Base-by-base conservation (phyloP, 2,797 vertebrate genomes). In the Psittacula derbiana region DNA sequence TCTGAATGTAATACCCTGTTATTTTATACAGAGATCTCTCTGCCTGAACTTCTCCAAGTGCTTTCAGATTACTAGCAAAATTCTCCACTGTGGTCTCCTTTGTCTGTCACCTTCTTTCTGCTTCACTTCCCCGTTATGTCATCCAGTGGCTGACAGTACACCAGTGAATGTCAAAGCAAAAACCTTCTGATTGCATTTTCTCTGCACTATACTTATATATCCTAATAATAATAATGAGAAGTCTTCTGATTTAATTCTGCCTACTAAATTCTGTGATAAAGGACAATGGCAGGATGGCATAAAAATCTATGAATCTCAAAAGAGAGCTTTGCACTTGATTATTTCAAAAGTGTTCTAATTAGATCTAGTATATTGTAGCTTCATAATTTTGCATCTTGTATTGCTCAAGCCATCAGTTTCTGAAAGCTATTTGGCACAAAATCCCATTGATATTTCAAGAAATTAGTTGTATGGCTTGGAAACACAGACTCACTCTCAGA, bases 401-500 rank as follows among this genome's bases (percentile, higher is more conserved):
- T 71, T 83, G 44, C 21, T 74, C 41, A 44, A 50, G 36, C 17
- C n/a, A 31, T 57, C 23, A 18, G 15, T 73, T 91, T 67, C 57
- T 83, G 27, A 71, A n/a, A 78, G 41, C n/a, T 86, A 8, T 81
- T 69, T 71, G 41, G 38, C 41, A 72, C 18, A 67, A 93, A 93
- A 79, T 53, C 25, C 11, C 24, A 20, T 17, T 38, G 31, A 36
- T 74, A 62, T 74, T 94, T 92, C 55, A 61, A 75, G 25, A 95
- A 95, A 75, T 67, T 8, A 85, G 74, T 76, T 93, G 46, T 67
- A 72, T 83, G 86, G 46, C 43, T 93, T 83, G 60, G 86, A 85
- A 82, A 52, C 10, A 6, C 10, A 17, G 30, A 30, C n/a, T 72
- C 31, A 46, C 10, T 40, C 61, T 78, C 21, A 43, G 73, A 88